These are phyloP conservation scores for Drosophila mimica DNA, from an alignment of 2,888 invertebrate genomes.

Conservation along the genomic window DNA sequence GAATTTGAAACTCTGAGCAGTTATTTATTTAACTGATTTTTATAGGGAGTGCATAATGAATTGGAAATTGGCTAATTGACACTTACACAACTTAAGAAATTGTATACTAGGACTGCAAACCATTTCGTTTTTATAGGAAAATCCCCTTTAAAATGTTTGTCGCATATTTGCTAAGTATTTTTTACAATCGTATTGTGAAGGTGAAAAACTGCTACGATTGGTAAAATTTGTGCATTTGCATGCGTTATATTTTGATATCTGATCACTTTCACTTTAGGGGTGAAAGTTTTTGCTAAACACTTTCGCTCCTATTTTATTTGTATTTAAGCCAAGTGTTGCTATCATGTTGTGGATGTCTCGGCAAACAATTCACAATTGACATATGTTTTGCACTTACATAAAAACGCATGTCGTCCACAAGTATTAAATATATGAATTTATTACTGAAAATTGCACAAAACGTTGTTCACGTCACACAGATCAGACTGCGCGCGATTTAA, in stretches of 20 bases:
- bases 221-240: constrained; percentile 55
- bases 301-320: constrained; percentile 66
- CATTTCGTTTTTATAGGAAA: neutral
- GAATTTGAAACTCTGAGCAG: neutral
- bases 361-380: constrained; percentile 7
- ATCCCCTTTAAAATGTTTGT: neutral
- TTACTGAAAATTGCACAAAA: constrained; percentile 30
- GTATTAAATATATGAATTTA: constrained; percentile 12
- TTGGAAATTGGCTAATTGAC: neutral
- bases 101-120: neutral
- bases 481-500: constrained; percentile 42
- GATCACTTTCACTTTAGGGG: constrained; percentile 68
- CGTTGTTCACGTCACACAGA: constrained; percentile 33
- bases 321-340: constrained; percentile 12
- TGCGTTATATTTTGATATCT: constrained; percentile 38
- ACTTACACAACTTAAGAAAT: neutral
- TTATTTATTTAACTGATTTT: neutral
- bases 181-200: neutral
- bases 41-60: neutral
- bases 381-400: constrained; percentile 60
- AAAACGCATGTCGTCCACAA: constrained; percentile 45
- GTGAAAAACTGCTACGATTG: neutral
- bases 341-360: neutral
- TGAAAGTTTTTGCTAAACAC: constrained; percentile 65
- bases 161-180: neutral